These are phyloP conservation scores for Drosophila prostipennis DNA, from an alignment of 2,888 invertebrate genomes.

Conservation along the genomic window DNA sequence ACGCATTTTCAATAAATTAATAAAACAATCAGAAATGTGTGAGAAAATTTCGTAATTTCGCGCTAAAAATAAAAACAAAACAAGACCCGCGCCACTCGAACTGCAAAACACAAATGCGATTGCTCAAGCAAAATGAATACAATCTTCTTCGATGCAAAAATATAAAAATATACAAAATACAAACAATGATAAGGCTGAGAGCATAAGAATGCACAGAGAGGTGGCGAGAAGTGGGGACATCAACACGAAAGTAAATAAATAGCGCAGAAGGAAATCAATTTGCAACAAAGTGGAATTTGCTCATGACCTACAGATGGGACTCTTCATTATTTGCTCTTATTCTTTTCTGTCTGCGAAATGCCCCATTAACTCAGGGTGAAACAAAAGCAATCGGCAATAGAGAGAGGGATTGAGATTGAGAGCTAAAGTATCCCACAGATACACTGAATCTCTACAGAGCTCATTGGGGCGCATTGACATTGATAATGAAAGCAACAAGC, in stretches of 20 bases:
- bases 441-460: constrained; percentile 8
- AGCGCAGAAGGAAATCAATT: constrained; percentile 15
- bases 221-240: not conserved
- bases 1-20: constrained; percentile 52
- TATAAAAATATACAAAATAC: constrained; percentile 40
- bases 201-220: constrained; percentile 22
- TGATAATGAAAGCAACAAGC: constrained; percentile 60
- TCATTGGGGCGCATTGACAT: constrained; percentile 44
- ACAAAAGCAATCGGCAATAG: constrained; percentile 7
- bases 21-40: constrained; percentile 1
- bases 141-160: constrained; percentile 42
- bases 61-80: constrained; percentile 45
- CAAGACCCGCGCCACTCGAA: constrained; percentile 13
- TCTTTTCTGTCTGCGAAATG: not conserved
- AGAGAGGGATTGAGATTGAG: constrained; percentile 9
- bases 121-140: constrained; percentile 22
- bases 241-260: constrained; percentile 6
- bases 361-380: constrained; percentile 23
- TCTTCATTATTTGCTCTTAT: not conserved
- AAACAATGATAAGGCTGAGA: constrained; percentile 38
- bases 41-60: constrained; percentile 39
- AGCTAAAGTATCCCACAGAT: constrained; percentile 4
- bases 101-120: constrained; percentile 34
- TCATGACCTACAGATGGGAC: constrained; percentile 13
- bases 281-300: constrained; percentile 20